Conservation (phyloP, 1,140 invertebrate genomes). For the Patella vulgata region DNA sequence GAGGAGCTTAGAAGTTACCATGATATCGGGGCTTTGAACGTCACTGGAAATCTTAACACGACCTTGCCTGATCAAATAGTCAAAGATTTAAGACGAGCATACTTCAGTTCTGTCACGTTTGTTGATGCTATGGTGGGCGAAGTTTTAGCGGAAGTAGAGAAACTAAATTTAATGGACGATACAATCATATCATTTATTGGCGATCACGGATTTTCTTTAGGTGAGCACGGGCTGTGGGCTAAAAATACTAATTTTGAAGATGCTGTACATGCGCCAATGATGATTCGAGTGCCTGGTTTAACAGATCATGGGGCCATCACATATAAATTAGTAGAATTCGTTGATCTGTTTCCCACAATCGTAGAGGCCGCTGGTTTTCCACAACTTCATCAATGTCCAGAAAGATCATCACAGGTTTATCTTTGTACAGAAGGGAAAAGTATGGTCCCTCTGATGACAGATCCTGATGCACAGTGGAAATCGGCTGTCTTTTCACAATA, state of each 20-base stretch:
- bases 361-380: conserved; percentile 75
- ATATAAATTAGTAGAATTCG: conserved; percentile 73
- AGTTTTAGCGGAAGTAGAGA: conserved; percentile 30
- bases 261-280: conserved; percentile 40
- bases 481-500: conserved; percentile 26
- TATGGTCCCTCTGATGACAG: conserved; percentile 61
- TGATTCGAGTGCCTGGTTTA: conserved; percentile 32
- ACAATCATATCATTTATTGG: conserved; percentile 38
- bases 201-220: conserved; percentile 75
- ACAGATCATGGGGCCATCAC: conserved; percentile 20
- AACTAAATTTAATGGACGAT: conserved; percentile 28
- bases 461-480: conserved; percentile 9
- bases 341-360: conserved; percentile 86
- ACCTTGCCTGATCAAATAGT: conserved; percentile 17
- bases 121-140: conserved; percentile 33
- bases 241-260: conserved; percentile 45
- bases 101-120: conserved; percentile 36
- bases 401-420: conserved; percentile 53
- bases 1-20: conserved; percentile 15
- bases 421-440: conserved; percentile 83
- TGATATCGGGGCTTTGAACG: conserved; percentile 16
- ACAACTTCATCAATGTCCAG: conserved; percentile 70
- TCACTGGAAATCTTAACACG: conserved; percentile 19
- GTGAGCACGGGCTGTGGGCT: conserved; percentile 39
- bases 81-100: conserved; percentile 21